A percentile compares a stretch with the other conserved stretches of the same genome.
Conservation (phyloP, 2,113 vertebrate species). For the Chloroceryle aenea region DNA sequence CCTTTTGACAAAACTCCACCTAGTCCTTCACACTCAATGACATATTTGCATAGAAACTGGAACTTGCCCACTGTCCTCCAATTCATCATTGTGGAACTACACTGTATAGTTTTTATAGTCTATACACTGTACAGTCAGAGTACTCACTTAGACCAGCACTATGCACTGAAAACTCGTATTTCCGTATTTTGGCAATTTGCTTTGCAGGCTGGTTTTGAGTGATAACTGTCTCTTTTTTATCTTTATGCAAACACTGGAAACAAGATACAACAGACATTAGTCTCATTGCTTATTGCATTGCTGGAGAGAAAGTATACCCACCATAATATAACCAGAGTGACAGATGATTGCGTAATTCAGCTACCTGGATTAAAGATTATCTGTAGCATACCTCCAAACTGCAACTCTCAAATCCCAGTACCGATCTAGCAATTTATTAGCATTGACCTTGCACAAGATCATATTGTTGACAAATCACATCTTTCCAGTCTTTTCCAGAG, state of each 20-base stretch:
- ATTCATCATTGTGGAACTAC: background rate
- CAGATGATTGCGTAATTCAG: background rate
- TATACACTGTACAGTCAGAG: too few relatives aligned
- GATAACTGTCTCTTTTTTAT: conserved; percentile 1
- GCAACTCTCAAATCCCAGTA: background rate
- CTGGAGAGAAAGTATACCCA: background rate
- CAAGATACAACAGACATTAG: background rate
- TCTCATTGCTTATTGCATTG: background rate
- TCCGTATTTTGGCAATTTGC: background rate
- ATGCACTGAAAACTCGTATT: background rate
- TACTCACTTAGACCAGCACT: background rate
- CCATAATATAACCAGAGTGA: background rate
- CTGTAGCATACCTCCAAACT: background rate
- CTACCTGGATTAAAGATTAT: background rate
- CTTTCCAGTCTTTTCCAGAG: background rate
- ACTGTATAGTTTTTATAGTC: background rate
- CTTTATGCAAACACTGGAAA: background rate
- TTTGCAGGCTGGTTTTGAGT: background rate
- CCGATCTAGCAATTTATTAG: background rate
- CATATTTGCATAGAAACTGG: background rate
- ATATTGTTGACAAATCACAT: background rate
- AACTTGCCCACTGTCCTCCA: background rate
- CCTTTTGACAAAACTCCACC: background rate
- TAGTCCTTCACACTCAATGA: background rate
- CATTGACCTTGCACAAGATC: background rate